Evolutionary conservation across 2,888 invertebrate species (phyloP).

Genomic region (Rotaria magnacalcarata): DNA sequence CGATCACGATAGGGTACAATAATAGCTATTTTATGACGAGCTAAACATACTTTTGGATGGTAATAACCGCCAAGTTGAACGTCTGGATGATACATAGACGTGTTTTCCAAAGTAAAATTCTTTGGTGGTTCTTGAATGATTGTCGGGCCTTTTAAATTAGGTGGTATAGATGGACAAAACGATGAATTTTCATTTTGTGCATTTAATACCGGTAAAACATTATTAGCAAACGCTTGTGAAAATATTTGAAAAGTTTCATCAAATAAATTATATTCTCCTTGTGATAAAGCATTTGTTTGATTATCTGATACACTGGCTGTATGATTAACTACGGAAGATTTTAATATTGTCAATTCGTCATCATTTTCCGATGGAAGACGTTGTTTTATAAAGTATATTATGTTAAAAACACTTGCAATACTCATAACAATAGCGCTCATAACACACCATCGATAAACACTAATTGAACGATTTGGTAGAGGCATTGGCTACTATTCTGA

Average conservation of each 20-base stretch:
- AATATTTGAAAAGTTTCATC: not conserved
- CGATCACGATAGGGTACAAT: slow-evolving; percentile 60
- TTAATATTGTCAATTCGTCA: not conserved
- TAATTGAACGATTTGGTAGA: too few species aligned
- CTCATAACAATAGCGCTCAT: not conserved
- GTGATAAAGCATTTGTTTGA: too few species aligned
- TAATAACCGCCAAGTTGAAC: slow-evolving; percentile 35
- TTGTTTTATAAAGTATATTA: too few species aligned
- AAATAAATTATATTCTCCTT: not conserved
- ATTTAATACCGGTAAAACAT: not conserved
- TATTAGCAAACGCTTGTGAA: not conserved
- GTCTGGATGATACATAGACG: not conserved
- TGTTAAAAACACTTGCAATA: not conserved
- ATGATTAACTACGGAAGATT: not conserved
- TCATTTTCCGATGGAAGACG: too few species aligned
- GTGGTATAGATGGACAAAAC: not conserved
- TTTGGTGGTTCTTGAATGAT: not conserved
- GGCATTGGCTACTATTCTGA: not conserved
- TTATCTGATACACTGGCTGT: not conserved
- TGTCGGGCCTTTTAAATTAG: not conserved
- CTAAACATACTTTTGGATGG: slow-evolving; percentile 38
- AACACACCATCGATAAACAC: not conserved
- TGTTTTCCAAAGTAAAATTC: not conserved
- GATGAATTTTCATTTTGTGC: not conserved
- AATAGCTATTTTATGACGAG: slow-evolving; percentile 51